Conservation (phyloP, 92 coral and sea anemone genomes). For the Phenganax stokvisi region DNA sequence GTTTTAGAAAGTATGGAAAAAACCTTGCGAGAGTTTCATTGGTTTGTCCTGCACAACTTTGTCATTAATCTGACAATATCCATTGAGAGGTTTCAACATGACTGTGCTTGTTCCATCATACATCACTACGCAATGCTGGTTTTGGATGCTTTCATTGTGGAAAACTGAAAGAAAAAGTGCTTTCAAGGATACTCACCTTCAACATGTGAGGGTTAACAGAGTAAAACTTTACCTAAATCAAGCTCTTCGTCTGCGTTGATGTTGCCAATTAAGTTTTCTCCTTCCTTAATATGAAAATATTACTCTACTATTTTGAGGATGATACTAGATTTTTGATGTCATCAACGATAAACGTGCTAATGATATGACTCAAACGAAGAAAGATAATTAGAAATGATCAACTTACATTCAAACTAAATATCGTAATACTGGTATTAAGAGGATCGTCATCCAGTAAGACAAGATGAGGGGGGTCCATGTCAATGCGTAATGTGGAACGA, state of each 20-base stretch:
- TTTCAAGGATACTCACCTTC: no score
- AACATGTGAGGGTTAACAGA: no score
- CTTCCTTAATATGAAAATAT: conserved; percentile 52
- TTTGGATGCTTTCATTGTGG: conserved; percentile 74
- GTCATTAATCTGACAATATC: conserved; percentile 72
- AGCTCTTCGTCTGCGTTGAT: conserved; percentile 77
- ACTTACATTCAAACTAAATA: conserved; percentile 80
- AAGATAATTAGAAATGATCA: neutral
- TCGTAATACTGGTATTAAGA: conserved; percentile 83
- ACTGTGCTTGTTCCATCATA: conserved; percentile 62
- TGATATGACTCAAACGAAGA: neutral
- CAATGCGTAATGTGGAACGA: conserved; percentile 79
- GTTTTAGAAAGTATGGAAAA: neutral
- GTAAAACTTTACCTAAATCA: conserved; percentile 62
- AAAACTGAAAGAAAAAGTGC: conserved; percentile 47
- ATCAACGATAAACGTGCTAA: no score
- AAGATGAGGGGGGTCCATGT: conserved; percentile 89
- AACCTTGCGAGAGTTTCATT: conserved; percentile 82
- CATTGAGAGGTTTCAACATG: conserved; percentile 61
- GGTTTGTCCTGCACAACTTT: conserved; percentile 60
- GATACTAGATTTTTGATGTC: no score
- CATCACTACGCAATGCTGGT: conserved; percentile 77
- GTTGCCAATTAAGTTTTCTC: conserved; percentile 75
- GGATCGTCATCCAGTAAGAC: conserved; percentile 95
- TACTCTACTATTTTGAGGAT: no score